Evolutionary conservation across 1,140 invertebrate genomes (phyloP), one percentile per base, ranked within the genome.

Genomic region (Aphaenogaster rudis): DNA sequence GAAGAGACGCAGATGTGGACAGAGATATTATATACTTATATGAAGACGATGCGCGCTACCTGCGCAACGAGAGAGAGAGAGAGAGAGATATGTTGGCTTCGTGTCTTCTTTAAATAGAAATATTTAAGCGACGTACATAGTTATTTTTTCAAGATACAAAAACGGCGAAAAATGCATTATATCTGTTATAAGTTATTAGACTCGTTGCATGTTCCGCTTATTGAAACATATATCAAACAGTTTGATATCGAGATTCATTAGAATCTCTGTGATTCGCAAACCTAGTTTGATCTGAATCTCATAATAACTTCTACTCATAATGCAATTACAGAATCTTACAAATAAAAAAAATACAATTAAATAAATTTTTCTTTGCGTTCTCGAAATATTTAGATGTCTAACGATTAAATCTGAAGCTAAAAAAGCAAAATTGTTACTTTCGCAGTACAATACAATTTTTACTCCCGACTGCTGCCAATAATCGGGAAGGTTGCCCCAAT

Each of bases 91-190:
- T 74, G 72, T 89, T 78, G 39, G 50, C 54, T 72, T 71, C 15
- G 15, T 33, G 42, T 48, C 11, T 77, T 33, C 21, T 50, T 15
- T 36, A 50, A n/a, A 48, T 36, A 2, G 39, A 86, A 50, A 89
- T 80, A 66, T 67, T 67, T 50, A 17, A 15, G 67, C 64, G 28
- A 74, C 11, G 63, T 21, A 33, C 15, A 50, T 33, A 57, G 66
- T 52, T 88, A 88, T 78, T 71, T 28, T 57, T 28, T 28, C 28
- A 28, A 78, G 36, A 50, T 50, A 54, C 69, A 48, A 77, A 74
- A 86, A 84, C 59, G 21, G 28, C 17, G 57, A 71, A 17, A n/a
- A 3, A 28, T n/a, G 5, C 33, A 59, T 77, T 64, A 63, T 42
- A 36, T 42, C 39, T 28, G 33, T 50, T 45, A 54, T 54, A 71